A percentile compares a stretch with the other conserved stretches of the same genome.
Conservation (phyloP, 2,888 invertebrate genomes). For the Eustalomyia histrio region DNA sequence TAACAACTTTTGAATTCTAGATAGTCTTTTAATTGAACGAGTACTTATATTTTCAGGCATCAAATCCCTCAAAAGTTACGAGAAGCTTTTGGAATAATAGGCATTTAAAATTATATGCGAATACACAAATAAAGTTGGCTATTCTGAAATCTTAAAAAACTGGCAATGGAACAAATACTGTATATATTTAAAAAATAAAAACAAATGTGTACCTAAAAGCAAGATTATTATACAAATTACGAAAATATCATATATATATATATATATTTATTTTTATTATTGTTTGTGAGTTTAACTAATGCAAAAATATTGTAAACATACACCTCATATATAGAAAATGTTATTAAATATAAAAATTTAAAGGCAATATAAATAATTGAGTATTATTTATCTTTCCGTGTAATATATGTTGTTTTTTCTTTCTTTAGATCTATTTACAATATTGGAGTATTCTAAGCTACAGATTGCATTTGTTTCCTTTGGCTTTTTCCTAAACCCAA, state of each 20-base stretch:
- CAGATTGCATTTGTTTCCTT: no score
- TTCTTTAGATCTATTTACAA: no score
- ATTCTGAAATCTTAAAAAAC: neutral
- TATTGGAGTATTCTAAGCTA: no score
- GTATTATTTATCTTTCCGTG: neutral
- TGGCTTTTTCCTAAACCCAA: no score
- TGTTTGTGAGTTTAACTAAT: conserved; percentile 46
- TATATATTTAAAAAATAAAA: conserved; percentile 29
- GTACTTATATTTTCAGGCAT: conserved; percentile 45
- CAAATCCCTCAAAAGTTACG: conserved; percentile 38
- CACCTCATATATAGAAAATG: conserved; percentile 23
- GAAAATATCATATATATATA: conserved; percentile 13
- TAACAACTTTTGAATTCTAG: neutral
- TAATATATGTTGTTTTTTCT: no score
- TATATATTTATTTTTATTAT: no score
- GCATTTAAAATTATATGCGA: conserved; percentile 53
- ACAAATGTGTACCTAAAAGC: conserved; percentile 62
- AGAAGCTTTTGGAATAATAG: conserved; percentile 41
- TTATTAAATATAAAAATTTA: neutral
- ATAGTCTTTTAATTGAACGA: neutral
- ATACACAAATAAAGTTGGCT: neutral
- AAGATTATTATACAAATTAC: conserved; percentile 31
- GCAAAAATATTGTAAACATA: conserved; percentile 23
- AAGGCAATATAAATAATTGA: neutral
- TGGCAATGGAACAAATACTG: conserved; percentile 34